phyloP scores from a whole-genome alignment of 2,797 vertebrate species.

The Phoxinus dragarum region DNA sequence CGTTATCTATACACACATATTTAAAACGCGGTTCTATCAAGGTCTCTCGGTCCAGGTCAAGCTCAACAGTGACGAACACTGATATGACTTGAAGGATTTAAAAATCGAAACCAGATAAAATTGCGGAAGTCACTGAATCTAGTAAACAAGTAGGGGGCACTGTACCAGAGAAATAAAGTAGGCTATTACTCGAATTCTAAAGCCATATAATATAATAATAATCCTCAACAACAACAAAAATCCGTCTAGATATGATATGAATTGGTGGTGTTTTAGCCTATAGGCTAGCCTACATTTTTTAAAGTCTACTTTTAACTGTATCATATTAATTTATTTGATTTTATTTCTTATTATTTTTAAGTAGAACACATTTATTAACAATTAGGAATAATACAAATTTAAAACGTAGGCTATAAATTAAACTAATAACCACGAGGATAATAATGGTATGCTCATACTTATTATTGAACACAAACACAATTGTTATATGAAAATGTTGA shows the following conservation, averaged over 20 bases:
- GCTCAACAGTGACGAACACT: neutral
- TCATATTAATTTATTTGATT: neutral
- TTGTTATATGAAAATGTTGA: neutral
- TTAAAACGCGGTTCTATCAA: neutral
- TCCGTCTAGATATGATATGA: neutral
- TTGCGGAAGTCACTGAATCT: constrained; percentile 29
- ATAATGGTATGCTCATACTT: neutral
- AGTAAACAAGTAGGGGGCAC: neutral
- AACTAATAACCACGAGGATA: neutral
- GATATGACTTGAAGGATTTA: neutral
- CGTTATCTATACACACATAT: neutral
- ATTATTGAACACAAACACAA: neutral
- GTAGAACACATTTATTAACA: neutral
- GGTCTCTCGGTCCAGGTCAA: neutral
- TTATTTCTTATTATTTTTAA: neutral
- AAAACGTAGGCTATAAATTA: neutral
- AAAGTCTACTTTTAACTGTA: neutral
- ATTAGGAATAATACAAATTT: neutral
- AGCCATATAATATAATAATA: neutral
- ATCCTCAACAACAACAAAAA: neutral
- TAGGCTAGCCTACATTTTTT: neutral
- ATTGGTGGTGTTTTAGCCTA: neutral
- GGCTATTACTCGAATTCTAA: neutral
- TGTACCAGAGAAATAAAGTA: neutral
- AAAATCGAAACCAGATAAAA: neutral